phyloP scores from a whole-genome alignment of 1,140 invertebrate genomes.

The Bilobella aurantiaca region DNA sequence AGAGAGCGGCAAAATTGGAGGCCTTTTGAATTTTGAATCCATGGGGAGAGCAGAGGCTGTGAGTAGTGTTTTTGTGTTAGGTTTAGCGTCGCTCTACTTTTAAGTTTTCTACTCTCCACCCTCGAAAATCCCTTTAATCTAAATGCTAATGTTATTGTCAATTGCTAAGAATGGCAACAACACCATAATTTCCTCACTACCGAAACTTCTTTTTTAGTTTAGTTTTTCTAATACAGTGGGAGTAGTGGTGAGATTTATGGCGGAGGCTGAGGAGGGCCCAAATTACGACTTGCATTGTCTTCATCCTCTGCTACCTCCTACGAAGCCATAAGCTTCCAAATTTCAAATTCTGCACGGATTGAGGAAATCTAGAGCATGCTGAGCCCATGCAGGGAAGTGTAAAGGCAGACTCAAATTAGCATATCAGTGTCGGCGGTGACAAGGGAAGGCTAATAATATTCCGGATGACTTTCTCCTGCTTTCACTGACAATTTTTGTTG shows the following conservation, averaged over 20 bases:
- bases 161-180: neutral
- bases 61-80: no score
- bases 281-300: no score
- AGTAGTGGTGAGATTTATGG: no score
- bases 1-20: no score
- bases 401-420: neutral
- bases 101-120: neutral
- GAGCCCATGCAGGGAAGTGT: neutral
- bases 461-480: neutral
- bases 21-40: no score
- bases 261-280: no score
- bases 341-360: neutral
- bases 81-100: neutral
- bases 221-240: no score
- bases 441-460: constrained; percentile 8
- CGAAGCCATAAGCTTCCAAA: no score
- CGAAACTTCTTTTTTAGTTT: neutral
- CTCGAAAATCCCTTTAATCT: neutral
- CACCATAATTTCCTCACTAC: neutral
- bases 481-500: neutral
- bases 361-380: neutral
- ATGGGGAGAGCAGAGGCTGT: no score
- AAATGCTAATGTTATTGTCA: neutral
- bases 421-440: neutral
- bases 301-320: no score